A percentile compares a stretch with the other conserved stretches of the same genome.
Evolutionary conservation across 2,113 vertebrate genomes (phyloP).

Genomic region (Proteles cristata): DNA sequence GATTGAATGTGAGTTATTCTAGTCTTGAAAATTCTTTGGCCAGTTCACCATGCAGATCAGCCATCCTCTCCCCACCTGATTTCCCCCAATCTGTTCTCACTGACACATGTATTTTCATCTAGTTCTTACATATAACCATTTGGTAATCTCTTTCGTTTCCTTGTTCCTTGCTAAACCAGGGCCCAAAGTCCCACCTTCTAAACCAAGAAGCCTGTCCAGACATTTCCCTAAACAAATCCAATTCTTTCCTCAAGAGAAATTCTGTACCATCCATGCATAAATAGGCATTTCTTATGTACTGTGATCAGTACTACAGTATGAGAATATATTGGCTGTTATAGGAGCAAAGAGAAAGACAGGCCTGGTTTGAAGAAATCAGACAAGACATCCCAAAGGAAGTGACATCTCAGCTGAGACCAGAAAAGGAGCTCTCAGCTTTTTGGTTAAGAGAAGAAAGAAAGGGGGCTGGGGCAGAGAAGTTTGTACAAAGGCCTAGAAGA

Average conservation of each 20-base stretch:
- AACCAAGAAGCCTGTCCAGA: background rate
- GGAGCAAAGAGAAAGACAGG: background rate
- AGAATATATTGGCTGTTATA: accelerated
- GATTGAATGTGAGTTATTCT: background rate
- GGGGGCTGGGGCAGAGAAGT: background rate
- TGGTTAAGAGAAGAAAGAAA: background rate
- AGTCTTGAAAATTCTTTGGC: background rate
- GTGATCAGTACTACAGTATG: background rate
- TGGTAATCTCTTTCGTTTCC: background rate
- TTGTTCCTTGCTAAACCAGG: background rate
- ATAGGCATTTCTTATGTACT: no score
- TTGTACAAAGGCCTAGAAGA: background rate
- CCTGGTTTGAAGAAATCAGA: background rate
- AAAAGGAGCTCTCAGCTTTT: background rate
- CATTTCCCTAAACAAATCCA: conserved; percentile 10
- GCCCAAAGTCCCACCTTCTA: background rate
- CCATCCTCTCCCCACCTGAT: background rate
- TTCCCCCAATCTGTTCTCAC: background rate
- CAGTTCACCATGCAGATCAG: background rate
- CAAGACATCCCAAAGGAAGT: background rate
- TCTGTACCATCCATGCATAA: background rate
- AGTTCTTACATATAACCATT: background rate
- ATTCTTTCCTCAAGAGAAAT: conserved; percentile 15
- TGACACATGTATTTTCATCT: background rate
- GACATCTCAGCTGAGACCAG: background rate